Conservation (phyloP, 2,888 invertebrate species). For the Chaetoderma sp. region DNA sequence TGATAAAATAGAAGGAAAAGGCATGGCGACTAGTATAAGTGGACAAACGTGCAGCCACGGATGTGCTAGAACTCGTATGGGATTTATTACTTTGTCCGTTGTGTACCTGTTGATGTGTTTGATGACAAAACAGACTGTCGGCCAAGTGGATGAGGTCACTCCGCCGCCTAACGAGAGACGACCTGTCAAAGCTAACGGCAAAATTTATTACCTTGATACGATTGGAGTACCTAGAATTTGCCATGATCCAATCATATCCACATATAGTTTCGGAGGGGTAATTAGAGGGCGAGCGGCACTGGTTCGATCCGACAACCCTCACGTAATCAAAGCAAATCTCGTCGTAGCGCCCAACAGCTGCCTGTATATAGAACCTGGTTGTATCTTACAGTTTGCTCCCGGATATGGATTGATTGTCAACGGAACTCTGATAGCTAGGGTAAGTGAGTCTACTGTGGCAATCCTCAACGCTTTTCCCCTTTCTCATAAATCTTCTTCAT, state of each 20-base stretch:
- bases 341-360: constrained; percentile 52
- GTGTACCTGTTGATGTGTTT: too few relatives aligned
- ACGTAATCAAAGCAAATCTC: constrained; percentile 49
- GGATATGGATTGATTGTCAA: constrained; percentile 93
- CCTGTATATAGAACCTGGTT: constrained; percentile 89
- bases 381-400: constrained; percentile 88
- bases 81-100: too few relatives aligned
- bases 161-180: constrained; percentile 46
- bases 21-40: too few relatives aligned
- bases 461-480: not conserved
- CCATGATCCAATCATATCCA: constrained; percentile 41
- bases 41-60: too few relatives aligned
- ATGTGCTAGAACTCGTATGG: too few relatives aligned
- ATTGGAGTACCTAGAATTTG: constrained; percentile 51
- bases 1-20: too few relatives aligned
- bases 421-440: constrained; percentile 89
- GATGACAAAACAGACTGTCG: too few relatives aligned
- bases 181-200: constrained; percentile 53
- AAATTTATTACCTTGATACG: constrained; percentile 49
- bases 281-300: constrained; percentile 43
- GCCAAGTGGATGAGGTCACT: constrained; percentile 18
- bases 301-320: constrained; percentile 49
- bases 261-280: constrained; percentile 33
- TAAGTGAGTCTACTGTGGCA: constrained; percentile 78
- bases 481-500: too few relatives aligned